A percentile compares a stretch with the other conserved stretches of the same genome.
Evolutionary conservation across 2,797 vertebrate species (phyloP).

Genomic region (Sylvia borin): DNA sequence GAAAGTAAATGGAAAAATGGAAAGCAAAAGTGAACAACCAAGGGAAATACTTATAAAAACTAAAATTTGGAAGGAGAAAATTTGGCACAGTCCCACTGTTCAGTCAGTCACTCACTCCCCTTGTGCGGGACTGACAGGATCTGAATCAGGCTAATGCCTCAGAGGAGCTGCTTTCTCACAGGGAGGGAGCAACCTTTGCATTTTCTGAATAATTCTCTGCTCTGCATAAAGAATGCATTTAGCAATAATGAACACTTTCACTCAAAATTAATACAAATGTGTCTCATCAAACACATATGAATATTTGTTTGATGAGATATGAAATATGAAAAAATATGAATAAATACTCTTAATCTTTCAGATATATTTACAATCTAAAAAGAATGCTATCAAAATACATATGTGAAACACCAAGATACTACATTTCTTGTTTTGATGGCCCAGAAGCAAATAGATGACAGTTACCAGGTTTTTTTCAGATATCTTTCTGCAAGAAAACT

Average conservation of each 20-base stretch:
- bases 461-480: neutral
- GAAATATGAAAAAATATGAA: neutral
- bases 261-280: neutral
- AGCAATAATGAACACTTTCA: neutral
- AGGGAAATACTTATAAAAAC: neutral
- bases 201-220: neutral
- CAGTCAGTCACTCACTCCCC: neutral
- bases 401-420: neutral
- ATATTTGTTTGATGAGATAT: no score
- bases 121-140: neutral
- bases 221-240: neutral
- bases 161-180: neutral
- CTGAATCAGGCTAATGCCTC: neutral
- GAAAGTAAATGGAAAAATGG: neutral
- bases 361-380: constrained; percentile 17
- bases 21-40: neutral
- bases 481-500: constrained; percentile 45
- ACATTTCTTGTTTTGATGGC: neutral
- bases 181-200: neutral
- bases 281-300: neutral
- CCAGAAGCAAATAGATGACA: neutral
- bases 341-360: neutral
- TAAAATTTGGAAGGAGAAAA: neutral
- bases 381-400: neutral
- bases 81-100: neutral